Base-by-base conservation (phyloP, 2,888 invertebrate species). In the Dioctria rufipes region DNA sequence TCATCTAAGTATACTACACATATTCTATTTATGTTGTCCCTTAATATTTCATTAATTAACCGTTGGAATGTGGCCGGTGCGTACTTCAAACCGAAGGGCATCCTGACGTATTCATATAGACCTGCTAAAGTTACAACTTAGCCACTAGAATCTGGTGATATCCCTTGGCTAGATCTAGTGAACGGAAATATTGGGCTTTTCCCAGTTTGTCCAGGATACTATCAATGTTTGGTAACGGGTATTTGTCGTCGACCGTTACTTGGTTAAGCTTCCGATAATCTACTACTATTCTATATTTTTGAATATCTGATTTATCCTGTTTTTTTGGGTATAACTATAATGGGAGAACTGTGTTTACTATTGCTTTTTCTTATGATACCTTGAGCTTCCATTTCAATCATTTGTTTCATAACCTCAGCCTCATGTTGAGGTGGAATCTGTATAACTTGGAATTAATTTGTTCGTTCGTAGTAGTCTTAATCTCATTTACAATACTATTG, bases 121-220 rank as follows among this genome's bases (percentile, higher is more conserved):
- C 81, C 81, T 11, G 37, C 42, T 25, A 13, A 75, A 3, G 43
- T 43, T 6, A 13, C 43, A 40, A 82, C 51, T 81, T 58, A n/a
- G 40, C 60, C 8, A 81, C 61, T 5, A 75, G 6, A 5, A 81
- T 81, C 40, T 80, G 79, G 40, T 81, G 67, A 42, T 79, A 79
- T 9, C 80, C 67, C 40, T 82, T 82, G 3, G 80, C 82, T 11
- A 83, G 42, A 39, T 82, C 82, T 11, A 83, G 9, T 3, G 82
- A 78, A 42, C 75, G 67, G 40, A 83, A 82, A 65, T 83, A 83
- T 51, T 82, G 81, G 11, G 83, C 71, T 66, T 75, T 78, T 3
- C 77, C 80, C 13, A 82, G 8, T 67, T 81, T 81, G 54, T 80
- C 81, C 40, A 78, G 39, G 11, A 82, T 82, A 13, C 61, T 46